A percentile compares a stretch with the other conserved stretches of the same genome.
phyloP scores from a whole-genome alignment of 2,113 vertebrate genomes.

The Daphoenositta chrysoptera region DNA sequence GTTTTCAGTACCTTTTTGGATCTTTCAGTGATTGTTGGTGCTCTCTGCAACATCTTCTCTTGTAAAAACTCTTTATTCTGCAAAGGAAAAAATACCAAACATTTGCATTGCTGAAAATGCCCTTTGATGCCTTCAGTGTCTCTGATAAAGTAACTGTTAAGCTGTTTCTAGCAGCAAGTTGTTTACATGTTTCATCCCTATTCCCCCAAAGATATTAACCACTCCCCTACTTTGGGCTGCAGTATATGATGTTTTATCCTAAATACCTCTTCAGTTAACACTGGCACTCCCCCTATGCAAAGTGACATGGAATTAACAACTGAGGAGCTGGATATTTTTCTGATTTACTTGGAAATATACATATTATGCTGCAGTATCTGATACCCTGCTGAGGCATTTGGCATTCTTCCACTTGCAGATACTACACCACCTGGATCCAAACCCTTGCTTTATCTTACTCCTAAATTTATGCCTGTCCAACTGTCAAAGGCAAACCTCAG shows the following conservation, averaged over 20 bases:
- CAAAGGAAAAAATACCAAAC: neutral
- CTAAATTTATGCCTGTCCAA: neutral
- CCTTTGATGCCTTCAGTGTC: neutral
- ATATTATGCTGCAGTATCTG: neutral
- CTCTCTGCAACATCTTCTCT: slow-evolving; percentile 89
- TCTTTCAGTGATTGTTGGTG: slow-evolving; percentile 93
- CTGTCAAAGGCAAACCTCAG: neutral
- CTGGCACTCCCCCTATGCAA: neutral
- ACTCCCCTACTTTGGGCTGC: neutral
- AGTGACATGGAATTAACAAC: neutral
- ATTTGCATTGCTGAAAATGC: neutral
- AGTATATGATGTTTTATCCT: neutral
- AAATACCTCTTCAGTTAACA: neutral
- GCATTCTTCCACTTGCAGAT: neutral
- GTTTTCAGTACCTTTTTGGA: slow-evolving; percentile 84
- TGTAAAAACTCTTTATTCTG: slow-evolving; percentile 95
- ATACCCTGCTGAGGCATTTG: neutral
- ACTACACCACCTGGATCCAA: neutral
- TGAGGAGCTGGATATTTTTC: neutral
- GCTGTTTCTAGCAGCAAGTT: neutral
- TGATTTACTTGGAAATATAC: neutral
- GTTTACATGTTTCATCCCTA: neutral
- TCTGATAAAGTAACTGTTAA: neutral
- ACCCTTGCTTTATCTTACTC: neutral
- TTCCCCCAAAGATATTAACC: neutral